Conservation (phyloP, 2,888 invertebrate species). For the Noctua comes region DNA sequence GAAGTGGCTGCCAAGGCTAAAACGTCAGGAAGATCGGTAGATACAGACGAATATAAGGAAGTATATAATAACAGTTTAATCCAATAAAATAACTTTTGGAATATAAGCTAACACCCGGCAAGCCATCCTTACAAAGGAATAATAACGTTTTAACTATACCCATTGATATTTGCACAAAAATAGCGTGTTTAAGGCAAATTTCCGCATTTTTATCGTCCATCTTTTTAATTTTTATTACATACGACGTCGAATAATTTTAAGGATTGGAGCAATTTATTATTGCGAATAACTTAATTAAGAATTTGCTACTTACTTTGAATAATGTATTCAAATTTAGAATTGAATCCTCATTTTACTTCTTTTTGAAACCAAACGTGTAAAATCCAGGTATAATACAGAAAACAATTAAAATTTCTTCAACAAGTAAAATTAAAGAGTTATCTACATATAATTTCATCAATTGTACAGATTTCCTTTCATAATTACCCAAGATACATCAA, state of each 20-base stretch:
- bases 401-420: conserved; percentile 20
- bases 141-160: conserved; percentile 22
- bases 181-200: conserved; percentile 54
- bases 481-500: conserved; percentile 54
- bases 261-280: conserved; percentile 20
- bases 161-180: conserved; percentile 55
- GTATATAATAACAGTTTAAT: no score
- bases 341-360: neutral
- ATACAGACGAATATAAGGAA: neutral
- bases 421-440: conserved; percentile 17
- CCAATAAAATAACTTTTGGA: neutral
- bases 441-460: conserved; percentile 39
- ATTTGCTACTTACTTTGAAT: neutral
- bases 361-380: neutral
- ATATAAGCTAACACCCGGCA: neutral
- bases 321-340: neutral
- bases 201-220: conserved; percentile 47
- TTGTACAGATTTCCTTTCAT: conserved; percentile 32
- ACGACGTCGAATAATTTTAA: conserved; percentile 30
- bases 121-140: conserved; percentile 10
- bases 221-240: conserved; percentile 44
- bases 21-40: neutral
- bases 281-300: conserved; percentile 17
- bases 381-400: conserved; percentile 11
- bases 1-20: neutral